phyloP scores from a whole-genome alignment of 2,888 invertebrate genomes.

The Ectemnius cavifrons region DNA sequence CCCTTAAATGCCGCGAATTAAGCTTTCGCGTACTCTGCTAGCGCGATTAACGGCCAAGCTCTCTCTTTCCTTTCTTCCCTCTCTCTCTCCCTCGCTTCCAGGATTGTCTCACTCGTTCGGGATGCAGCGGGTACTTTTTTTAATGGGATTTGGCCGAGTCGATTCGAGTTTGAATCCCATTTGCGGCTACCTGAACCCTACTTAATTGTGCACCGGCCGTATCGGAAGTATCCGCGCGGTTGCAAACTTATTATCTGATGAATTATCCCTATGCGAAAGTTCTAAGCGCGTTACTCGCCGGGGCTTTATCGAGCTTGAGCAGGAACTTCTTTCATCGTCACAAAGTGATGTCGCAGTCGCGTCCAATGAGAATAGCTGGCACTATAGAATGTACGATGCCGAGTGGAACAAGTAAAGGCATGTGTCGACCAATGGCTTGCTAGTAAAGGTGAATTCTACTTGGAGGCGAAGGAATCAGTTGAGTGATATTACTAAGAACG shows the following conservation, averaged over 20 bases:
- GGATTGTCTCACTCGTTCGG: constrained; percentile 4
- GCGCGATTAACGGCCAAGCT: neutral
- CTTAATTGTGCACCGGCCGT: neutral
- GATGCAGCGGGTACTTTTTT: constrained; percentile 2
- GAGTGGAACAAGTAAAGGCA: neutral
- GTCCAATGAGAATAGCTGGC: neutral
- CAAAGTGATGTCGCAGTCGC: neutral
- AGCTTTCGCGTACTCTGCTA: neutral
- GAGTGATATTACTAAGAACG: constrained; percentile 30
- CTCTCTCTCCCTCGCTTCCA: neutral
- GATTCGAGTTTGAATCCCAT: constrained; percentile 7
- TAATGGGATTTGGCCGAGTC: constrained; percentile 19
- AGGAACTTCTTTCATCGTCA: neutral
- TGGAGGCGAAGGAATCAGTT: constrained; percentile 20
- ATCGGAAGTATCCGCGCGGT: neutral
- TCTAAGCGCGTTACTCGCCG: constrained; percentile 23
- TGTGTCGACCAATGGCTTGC: neutral
- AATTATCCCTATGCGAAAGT: constrained; percentile 29
- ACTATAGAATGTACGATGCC: no score
- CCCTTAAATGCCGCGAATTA: no score
- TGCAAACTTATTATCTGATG: constrained; percentile 5
- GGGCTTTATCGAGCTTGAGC: neutral
- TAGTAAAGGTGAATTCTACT: neutral
- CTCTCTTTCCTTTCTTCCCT: constrained; percentile 1
- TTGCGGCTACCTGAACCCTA: neutral